A percentile compares a stretch with the other conserved stretches of the same genome.
Conservation (phyloP, 2,797 vertebrate genomes). For the Sebastes goodei region DNA sequence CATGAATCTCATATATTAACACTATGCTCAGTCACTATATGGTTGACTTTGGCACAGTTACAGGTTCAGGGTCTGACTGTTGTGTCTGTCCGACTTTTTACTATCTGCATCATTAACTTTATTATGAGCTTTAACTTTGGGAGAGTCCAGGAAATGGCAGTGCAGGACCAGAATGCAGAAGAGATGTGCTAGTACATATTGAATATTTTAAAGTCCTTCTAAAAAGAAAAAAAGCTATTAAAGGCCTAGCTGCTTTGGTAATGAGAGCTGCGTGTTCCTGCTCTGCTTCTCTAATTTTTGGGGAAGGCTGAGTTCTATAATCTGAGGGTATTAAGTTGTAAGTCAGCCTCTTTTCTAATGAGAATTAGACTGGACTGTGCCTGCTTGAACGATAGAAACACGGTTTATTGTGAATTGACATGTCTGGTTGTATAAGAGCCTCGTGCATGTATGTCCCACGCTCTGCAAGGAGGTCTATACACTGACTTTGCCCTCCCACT, state of each 20-base stretch:
- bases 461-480: conserved; percentile 22
- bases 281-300: conserved; percentile 37
- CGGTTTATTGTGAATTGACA: conserved; percentile 48
- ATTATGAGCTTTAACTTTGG: conserved; percentile 69
- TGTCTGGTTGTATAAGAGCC: conserved; percentile 45
- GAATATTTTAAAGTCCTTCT: conserved; percentile 53
- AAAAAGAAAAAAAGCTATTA: conserved; percentile 46
- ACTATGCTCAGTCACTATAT: conserved; percentile 2
- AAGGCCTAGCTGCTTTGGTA: conserved; percentile 29
- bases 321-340: conserved; percentile 49
- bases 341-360: conserved; percentile 29
- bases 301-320: conserved; percentile 48
- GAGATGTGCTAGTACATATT: conserved; percentile 20
- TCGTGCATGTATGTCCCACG: conserved; percentile 8
- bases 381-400: conserved; percentile 45
- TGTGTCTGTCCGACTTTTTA: conserved; percentile 68
- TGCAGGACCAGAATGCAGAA: conserved; percentile 48
- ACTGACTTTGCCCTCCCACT: conserved; percentile 37
- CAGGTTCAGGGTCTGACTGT: conserved; percentile 51
- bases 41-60: conserved; percentile 31
- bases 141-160: conserved; percentile 52
- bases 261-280: conserved; percentile 43
- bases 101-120: conserved; percentile 68
- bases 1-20: neutral
- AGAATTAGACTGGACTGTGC: conserved; percentile 9